Percentiles rank a stretch among this genome's conserved stretches.
phyloP scores from a whole-genome alignment of 1,140 invertebrate genomes.

The Drosophila arawakana region DNA sequence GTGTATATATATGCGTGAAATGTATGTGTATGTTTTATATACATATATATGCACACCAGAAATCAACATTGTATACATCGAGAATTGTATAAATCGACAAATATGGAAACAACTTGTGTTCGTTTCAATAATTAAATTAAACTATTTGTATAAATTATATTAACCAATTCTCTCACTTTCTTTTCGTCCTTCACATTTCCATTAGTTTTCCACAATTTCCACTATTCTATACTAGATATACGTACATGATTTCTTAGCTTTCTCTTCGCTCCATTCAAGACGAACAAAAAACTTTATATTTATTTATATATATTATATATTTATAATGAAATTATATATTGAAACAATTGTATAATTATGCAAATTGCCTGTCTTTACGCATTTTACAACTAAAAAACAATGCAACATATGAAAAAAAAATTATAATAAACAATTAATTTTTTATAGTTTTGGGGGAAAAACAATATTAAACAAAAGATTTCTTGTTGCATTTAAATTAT shows the following conservation, averaged over 20 bases:
- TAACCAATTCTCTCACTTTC: constrained; percentile 6
- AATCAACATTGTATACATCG: constrained; percentile 7
- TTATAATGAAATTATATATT: constrained; percentile 32
- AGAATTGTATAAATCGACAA: constrained; percentile 21
- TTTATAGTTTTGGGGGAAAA: constrained; percentile 19
- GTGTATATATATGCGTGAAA: constrained; percentile 1
- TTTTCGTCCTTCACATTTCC: no score
- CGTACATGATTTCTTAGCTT: constrained; percentile 26
- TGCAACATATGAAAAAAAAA: constrained; percentile 54
- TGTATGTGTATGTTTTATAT: background rate
- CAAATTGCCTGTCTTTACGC: constrained; percentile 33
- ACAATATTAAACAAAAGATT: constrained; percentile 35
- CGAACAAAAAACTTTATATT: background rate
- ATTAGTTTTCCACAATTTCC: background rate
- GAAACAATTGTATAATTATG: constrained; percentile 36
- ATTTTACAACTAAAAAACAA: constrained; percentile 63
- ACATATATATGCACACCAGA: background rate
- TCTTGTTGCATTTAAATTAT: constrained; percentile 11
- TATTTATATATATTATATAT: constrained; percentile 19
- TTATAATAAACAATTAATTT: background rate
- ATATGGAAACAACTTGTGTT: constrained; percentile 2
- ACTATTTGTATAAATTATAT: constrained; percentile 33
- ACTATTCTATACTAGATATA: background rate
- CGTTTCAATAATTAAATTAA: constrained; percentile 20
- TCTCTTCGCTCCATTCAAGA: constrained; percentile 10